Evolutionary conservation across 2,888 invertebrate species (phyloP), one percentile per base, ranked within the genome.

Genomic region (Rugalucina vietnamica): DNA sequence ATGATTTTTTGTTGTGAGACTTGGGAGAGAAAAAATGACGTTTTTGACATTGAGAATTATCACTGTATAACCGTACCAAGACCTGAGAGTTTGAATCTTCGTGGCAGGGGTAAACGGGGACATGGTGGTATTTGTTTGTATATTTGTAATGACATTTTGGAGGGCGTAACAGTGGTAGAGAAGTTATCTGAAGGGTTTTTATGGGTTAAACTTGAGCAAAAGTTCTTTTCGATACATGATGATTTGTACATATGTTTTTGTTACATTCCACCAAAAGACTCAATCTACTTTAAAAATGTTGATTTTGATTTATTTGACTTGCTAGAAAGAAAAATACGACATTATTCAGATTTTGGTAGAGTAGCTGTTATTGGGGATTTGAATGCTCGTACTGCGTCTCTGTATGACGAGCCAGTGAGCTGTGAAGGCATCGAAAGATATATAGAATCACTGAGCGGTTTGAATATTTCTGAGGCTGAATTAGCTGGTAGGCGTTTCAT

Each of bases 1-100:
- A 4, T 69, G 10, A 37, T 76, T 27, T 75, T 75, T 75, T 75
- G 50, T 21, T 24, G 32, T 37, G 76, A 76, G 37, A 76, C 76
- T 21, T 76, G 76, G 65, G 69, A 76, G n/a, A 43, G 34, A 65
- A 43, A 43, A n/a, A 27, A 36, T 34, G 78, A 78, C 34, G 24
- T 21, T 14, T 76, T 34, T 76, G 10, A 76, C 21, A 39, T 76
- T 34, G 43, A 76, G 21, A 49, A 69, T 8, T 76, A 76, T 69
- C 69, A 76, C 27, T 76, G 43, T 21, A 69, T 65, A 5, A 10
- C 1, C 29, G 76, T 76, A 1, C 49, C 57, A 27, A 65, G 76
- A 29, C 36, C 27, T n/a, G 69, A 65, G 32, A 76, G 60, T 29
- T 29, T 60, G 29, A 60, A 60, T 5, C 24, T 60, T 29, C 27